Conservation (phyloP, 2,797 vertebrate genomes). For the Mallotus villosus region DNA sequence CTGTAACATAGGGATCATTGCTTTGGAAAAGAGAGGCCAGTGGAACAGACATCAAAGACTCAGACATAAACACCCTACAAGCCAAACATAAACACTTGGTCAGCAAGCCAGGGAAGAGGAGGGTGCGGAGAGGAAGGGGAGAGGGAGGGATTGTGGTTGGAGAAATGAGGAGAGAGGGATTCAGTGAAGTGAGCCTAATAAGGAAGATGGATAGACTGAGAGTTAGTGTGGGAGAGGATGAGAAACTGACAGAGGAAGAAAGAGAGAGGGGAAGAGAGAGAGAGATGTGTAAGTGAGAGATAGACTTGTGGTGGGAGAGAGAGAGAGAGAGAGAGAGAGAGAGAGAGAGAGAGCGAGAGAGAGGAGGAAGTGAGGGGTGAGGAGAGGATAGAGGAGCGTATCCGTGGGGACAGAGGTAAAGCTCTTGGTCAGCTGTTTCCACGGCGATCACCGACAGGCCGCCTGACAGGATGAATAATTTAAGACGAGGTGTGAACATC, state of each 20-base stretch:
- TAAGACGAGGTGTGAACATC: slow-evolving; percentile 71
- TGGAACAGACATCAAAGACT: slow-evolving; percentile 65
- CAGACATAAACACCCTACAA: slow-evolving; percentile 69
- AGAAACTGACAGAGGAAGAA: too few species aligned
- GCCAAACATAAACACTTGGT: slow-evolving; percentile 65
- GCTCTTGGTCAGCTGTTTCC: slow-evolving; percentile 77
- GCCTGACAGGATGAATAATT: slow-evolving; percentile 79
- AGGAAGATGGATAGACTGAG: slow-evolving; percentile 48
- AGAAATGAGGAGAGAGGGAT: slow-evolving; percentile 1
- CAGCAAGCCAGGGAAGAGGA: slow-evolving; percentile 49
- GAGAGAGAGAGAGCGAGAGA: slow-evolving; percentile 53
- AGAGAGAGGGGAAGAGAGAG: slow-evolving; percentile 9
- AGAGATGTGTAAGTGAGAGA: slow-evolving; percentile 54
- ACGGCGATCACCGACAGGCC: slow-evolving; percentile 63
- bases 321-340: slow-evolving; percentile 22
- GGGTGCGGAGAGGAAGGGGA: slow-evolving; percentile 21
- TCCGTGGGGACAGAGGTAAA: slow-evolving; percentile 67
- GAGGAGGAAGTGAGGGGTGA: slow-evolving; percentile 57
- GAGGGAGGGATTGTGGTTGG: not conserved
- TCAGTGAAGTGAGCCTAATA: slow-evolving; percentile 50
- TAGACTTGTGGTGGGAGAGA: slow-evolving; percentile 22
- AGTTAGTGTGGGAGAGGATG: too few species aligned
- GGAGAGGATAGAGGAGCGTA: slow-evolving; percentile 63
- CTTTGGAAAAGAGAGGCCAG: slow-evolving; percentile 58
- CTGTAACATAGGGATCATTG: slow-evolving; percentile 52